Evolutionary conservation across 2,888 invertebrate genomes (phyloP).

Genomic region (Mesoligia furuncula): DNA sequence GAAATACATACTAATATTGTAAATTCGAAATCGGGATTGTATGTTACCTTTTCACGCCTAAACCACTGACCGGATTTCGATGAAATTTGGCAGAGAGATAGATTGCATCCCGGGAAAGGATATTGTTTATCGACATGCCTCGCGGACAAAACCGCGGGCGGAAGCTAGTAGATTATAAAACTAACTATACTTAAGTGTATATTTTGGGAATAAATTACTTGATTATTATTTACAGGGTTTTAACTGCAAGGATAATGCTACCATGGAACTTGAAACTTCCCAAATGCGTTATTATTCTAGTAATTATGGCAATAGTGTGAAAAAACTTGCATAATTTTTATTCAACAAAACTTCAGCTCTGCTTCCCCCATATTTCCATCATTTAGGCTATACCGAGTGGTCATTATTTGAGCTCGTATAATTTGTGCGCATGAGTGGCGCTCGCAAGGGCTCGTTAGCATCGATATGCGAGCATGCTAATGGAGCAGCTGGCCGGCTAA

Average conservation of each 20-base stretch:
- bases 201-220: neutral
- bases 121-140: no score
- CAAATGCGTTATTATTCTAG: neutral
- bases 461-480: constrained; percentile 67
- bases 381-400: neutral
- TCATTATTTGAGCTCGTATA: constrained; percentile 33
- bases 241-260: neutral
- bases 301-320: neutral
- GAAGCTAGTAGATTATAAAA: neutral
- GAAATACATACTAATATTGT: neutral
- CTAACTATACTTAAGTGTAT: neutral
- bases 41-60: no score
- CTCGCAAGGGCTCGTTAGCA: constrained; percentile 75
- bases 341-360: neutral
- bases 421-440: constrained; percentile 81
- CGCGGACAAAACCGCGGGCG: no score
- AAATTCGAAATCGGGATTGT: no score
- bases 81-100: no score
- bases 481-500: constrained; percentile 50
- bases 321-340: neutral
- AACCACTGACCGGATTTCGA: no score
- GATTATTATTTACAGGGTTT: neutral
- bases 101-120: no score
- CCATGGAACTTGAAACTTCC: neutral
- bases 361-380: neutral